Conservation (phyloP, 1,140 invertebrate genomes). For the Musca domestica region DNA sequence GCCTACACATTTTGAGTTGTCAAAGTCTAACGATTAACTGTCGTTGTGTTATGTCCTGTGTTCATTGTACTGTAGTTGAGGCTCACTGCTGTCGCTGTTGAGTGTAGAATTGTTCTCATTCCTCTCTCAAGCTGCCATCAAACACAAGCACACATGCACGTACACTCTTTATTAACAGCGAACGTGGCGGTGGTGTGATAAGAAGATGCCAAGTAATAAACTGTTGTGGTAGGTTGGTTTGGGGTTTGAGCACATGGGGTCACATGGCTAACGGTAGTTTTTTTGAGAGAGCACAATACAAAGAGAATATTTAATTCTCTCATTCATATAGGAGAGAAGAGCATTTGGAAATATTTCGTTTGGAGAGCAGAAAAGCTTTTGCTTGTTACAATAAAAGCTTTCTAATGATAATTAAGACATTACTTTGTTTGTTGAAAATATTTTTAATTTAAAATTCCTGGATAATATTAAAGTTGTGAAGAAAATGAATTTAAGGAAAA, state of each 20-base stretch:
- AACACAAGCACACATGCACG: neutral
- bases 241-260: neutral
- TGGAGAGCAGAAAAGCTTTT: neutral
- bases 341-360: neutral
- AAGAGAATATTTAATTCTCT: neutral
- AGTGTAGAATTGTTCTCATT: neutral
- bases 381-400: neutral
- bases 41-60: constrained; percentile 16
- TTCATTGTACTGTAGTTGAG: constrained; percentile 1
- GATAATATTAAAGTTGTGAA: no score
- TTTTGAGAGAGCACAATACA: neutral
- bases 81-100: neutral
- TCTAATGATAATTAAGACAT: neutral
- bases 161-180: neutral
- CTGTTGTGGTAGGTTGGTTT: constrained; percentile 16
- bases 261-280: neutral
- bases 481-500: no score
- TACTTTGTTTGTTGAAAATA: no score
- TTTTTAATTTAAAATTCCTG: no score
- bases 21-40: constrained; percentile 22
- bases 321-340: neutral
- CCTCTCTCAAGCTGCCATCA: neutral
- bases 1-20: constrained; percentile 12
- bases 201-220: constrained; percentile 10
- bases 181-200: constrained; percentile 1